phyloP scores from a whole-genome alignment of 2,113 vertebrate species.

The Oxyruncus cristatus region DNA sequence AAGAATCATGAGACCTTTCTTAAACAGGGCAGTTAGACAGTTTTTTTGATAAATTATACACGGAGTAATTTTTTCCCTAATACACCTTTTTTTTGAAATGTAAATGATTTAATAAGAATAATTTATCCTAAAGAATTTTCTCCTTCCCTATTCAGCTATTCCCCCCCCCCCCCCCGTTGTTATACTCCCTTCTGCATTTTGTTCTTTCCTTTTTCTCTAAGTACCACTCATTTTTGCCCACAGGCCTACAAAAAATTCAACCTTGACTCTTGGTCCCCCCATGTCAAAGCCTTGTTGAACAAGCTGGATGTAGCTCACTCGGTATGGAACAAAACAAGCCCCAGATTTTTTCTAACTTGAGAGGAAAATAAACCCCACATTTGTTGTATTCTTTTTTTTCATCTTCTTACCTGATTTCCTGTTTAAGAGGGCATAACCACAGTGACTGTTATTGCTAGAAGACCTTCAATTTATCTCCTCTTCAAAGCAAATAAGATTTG shows the following conservation, averaged over 20 bases:
- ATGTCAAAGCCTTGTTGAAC: background rate
- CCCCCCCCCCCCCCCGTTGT: rapidly evolving
- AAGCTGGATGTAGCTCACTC: background rate
- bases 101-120: background rate
- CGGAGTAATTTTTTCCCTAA: background rate
- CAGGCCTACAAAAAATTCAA: background rate
- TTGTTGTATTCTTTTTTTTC: background rate
- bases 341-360: background rate
- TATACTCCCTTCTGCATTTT: background rate
- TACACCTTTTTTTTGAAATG: background rate
- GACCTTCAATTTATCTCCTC: background rate
- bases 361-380: background rate
- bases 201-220: background rate
- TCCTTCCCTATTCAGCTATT: background rate
- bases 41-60: background rate
- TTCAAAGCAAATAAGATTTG: background rate
- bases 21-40: background rate
- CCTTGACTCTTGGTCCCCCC: background rate
- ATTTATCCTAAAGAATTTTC: background rate
- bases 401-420: background rate
- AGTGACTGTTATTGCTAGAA: background rate
- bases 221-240: background rate
- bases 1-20: rapidly evolving
- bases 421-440: background rate
- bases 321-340: background rate